Evolutionary conservation across 2,888 invertebrate genomes (phyloP).

Genomic region (Synergus japonicus): DNA sequence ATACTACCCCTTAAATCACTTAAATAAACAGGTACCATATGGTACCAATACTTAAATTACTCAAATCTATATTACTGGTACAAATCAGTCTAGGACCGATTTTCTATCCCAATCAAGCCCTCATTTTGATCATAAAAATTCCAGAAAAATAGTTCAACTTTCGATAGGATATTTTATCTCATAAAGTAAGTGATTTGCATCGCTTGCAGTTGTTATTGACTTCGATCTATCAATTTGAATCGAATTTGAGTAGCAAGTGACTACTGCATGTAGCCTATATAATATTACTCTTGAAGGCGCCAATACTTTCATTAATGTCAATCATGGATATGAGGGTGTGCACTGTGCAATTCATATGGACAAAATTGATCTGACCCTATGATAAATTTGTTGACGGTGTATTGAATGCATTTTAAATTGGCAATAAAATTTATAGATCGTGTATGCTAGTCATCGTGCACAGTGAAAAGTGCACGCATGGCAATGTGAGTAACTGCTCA

Average conservation of each 20-base stretch:
- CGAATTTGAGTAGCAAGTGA: constrained; percentile 33
- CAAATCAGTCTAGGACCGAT: too few relatives aligned
- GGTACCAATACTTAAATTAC: too few relatives aligned
- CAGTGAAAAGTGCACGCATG: neutral
- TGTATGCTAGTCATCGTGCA: neutral
- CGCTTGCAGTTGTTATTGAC: constrained; percentile 18
- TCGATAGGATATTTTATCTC: neutral
- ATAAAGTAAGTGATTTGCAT: constrained; percentile 39
- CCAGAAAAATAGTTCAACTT: neutral
- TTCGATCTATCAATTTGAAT: constrained; percentile 33
- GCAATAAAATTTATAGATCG: neutral
- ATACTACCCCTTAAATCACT: too few relatives aligned
- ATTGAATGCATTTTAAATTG: constrained; percentile 10
- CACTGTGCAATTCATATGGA: neutral
- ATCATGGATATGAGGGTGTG: neutral
- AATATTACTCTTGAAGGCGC: constrained; percentile 16
- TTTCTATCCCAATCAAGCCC: too few relatives aligned
- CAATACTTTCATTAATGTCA: constrained; percentile 36
- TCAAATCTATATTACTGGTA: too few relatives aligned
- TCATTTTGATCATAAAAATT: neutral
- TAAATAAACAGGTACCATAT: too few relatives aligned
- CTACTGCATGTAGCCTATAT: constrained; percentile 10
- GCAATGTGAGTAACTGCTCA: neutral
- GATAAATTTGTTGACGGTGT: constrained; percentile 22
- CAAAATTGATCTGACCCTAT: constrained; percentile 17